Base-by-base conservation (phyloP, 2,113 vertebrate genomes). In the Gobius niger region DNA sequence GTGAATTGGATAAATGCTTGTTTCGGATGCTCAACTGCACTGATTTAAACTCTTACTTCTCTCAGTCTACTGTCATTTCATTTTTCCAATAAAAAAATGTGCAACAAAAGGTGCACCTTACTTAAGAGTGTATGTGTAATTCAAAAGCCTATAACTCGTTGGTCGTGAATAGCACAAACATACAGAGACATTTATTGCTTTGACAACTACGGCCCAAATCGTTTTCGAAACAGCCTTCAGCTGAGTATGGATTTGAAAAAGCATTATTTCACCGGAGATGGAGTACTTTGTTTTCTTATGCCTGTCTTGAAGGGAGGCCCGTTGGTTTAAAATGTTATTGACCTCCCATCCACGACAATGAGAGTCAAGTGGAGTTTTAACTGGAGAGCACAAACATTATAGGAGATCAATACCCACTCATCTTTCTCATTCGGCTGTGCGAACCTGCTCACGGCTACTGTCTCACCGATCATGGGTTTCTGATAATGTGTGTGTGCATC, bases 391-490 rank as follows among this genome's bases (percentile, higher is more conserved):
- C 49, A 44, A 42, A 71, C 67, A 16, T 72, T 51, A 73, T 51
- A 4, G 24, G 41, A 56, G 64, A 82, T 83, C 73, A 47, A 81
- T 84, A 67, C 52, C 56, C 10, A 2, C 44, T 14, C 63, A 60
- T 42, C 13, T 9, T 53, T 44, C 73, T 10, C 62, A 67, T 34
- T 49, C 9, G 59, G 40, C 1, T 8, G 67, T 57, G 42, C 56
- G 19, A 65, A 53, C 16, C 49, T 16, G 74, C 71, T 67, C 24
- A 44, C 44, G 66, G 69, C 18, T 0, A 6, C 0, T 0, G 9
- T 63, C 82, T 86, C 65, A 80, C 73, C 65, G 76, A 50, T 61
- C 9, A 76, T 74, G n/a, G 77, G 47, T 70, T 0, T 70, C 53
- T 40, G 53, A 56, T 56, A 56, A 34, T 56, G 6, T 57, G 14